Evolutionary conservation across 2,797 vertebrate species (phyloP).

Genomic region (Sebastiscus albofasciatus): DNA sequence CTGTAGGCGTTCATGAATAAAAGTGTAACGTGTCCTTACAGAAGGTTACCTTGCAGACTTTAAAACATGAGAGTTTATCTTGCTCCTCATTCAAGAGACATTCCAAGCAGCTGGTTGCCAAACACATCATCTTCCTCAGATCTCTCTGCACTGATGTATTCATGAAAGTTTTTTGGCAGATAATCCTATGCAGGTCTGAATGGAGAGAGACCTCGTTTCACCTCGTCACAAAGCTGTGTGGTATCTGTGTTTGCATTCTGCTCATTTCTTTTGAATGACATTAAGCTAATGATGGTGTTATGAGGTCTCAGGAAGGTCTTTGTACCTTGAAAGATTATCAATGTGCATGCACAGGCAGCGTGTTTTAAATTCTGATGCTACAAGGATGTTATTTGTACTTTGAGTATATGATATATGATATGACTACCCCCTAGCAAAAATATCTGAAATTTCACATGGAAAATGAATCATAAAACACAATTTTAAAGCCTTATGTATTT

Average conservation of each 20-base stretch:
- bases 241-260: constrained; percentile 1
- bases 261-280: not conserved
- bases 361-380: not conserved
- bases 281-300: not conserved
- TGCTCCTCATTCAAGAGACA: not conserved
- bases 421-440: not conserved
- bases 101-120: not conserved
- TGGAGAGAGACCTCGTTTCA: not conserved
- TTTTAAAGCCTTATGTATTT: not conserved
- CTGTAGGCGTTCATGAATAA: not conserved
- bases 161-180: not conserved
- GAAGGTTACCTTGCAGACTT: not conserved
- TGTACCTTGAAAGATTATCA: not conserved
- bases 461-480: not conserved
- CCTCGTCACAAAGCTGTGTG: not conserved
- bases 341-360: not conserved
- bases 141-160: not conserved
- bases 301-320: not conserved
- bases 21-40: not conserved
- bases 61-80: not conserved
- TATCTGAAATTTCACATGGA: not conserved
- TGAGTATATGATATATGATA: not conserved
- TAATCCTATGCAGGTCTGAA: not conserved
- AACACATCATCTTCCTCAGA: not conserved
- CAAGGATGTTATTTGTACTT: not conserved